Evolutionary conservation across 2,113 vertebrate genomes (phyloP).

Genomic region (Pterocles burchelli): DNA sequence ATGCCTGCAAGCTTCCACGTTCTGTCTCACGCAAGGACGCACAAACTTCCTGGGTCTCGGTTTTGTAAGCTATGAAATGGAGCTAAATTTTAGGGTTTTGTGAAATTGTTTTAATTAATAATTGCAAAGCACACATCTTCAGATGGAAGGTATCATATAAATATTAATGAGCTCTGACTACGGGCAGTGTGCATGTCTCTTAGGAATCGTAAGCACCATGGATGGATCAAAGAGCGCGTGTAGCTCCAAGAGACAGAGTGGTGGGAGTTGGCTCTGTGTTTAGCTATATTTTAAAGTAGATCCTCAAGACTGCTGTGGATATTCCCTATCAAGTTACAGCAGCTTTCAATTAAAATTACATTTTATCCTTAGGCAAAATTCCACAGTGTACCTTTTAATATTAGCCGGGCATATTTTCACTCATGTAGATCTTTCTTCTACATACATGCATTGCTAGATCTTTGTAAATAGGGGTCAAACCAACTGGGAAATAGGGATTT

Average conservation of each 20-base stretch:
- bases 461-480: constrained; percentile 27
- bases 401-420: constrained; percentile 30
- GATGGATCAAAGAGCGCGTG: constrained; percentile 60
- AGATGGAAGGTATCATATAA: constrained; percentile 39
- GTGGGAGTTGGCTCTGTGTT: constrained; percentile 55
- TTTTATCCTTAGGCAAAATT: constrained; percentile 66
- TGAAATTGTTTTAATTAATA: constrained; percentile 56
- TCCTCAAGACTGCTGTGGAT: constrained; percentile 50
- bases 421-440: constrained; percentile 37
- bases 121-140: constrained; percentile 13
- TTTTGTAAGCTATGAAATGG: neutral
- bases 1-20: neutral
- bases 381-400: constrained; percentile 50
- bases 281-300: constrained; percentile 60
- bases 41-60: neutral
- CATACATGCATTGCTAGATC: neutral
- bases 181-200: constrained; percentile 5
- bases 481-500: constrained; percentile 11
- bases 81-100: neutral
- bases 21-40: neutral
- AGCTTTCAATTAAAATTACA: constrained; percentile 70
- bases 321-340: constrained; percentile 69
- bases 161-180: constrained; percentile 62
- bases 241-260: constrained; percentile 33
- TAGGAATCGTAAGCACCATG: constrained; percentile 18